Percentiles rank a stretch among this genome's conserved stretches.
These are phyloP conservation scores for Xylophagus ater DNA, from an alignment of 2,888 invertebrate species.

Conservation along the genomic window DNA sequence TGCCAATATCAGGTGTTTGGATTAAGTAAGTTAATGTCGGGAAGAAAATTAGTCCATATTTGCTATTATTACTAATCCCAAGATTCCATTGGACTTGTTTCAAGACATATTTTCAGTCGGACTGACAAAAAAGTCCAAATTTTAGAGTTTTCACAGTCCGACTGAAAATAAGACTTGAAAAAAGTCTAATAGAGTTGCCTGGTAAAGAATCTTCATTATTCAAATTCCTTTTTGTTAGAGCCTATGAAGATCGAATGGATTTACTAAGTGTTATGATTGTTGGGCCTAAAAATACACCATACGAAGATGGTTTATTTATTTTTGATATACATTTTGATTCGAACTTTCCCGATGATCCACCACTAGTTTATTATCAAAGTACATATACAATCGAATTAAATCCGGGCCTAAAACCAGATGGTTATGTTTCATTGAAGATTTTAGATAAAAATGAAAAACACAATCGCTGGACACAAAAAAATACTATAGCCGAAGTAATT, in stretches of 20 bases:
- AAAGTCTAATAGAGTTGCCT: too few relatives aligned
- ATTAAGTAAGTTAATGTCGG: slow-evolving; percentile 42
- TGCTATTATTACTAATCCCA: too few relatives aligned
- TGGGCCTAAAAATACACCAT: slow-evolving; percentile 86
- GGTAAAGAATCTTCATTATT: too few relatives aligned
- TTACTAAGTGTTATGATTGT: slow-evolving; percentile 84
- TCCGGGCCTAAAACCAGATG: slow-evolving; percentile 93
- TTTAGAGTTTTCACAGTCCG: too few relatives aligned
- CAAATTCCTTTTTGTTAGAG: slow-evolving; percentile 38
- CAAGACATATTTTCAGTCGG: too few relatives aligned
- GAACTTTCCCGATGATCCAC: slow-evolving; percentile 83
- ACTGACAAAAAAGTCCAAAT: too few relatives aligned
- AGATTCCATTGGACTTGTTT: too few relatives aligned
- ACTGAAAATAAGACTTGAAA: too few relatives aligned
- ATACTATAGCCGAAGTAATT: slow-evolving; percentile 82
- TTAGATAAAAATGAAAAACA: slow-evolving; percentile 93
- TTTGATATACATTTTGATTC: slow-evolving; percentile 88
- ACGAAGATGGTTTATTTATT: slow-evolving; percentile 88
- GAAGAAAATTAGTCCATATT: too few relatives aligned
- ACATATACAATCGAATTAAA: slow-evolving; percentile 87
- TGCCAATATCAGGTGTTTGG: slow-evolving; percentile 80
- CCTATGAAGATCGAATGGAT: slow-evolving; percentile 86
- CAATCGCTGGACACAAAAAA: slow-evolving; percentile 83
- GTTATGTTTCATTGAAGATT: slow-evolving; percentile 87
- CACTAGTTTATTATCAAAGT: slow-evolving; percentile 83